phyloP scores from a whole-genome alignment of 1,140 invertebrate species.

The Bombus superbus region DNA sequence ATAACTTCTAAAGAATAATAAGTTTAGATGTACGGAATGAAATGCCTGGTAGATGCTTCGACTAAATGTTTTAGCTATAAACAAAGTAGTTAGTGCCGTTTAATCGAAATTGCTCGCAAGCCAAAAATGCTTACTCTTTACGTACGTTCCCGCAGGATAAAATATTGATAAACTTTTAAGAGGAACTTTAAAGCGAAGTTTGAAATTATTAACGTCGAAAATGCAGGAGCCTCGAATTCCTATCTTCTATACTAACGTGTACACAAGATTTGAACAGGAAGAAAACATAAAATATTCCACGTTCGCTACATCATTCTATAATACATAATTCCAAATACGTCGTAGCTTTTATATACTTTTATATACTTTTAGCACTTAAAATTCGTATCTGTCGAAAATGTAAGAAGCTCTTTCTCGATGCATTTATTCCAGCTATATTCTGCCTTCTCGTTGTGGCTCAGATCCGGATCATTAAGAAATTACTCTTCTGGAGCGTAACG shows the following conservation, averaged over 20 bases:
- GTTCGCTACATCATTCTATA: no score
- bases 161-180: neutral
- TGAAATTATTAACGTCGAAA: neutral
- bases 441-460: slow-evolving; percentile 12
- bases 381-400: neutral
- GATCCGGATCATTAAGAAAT: slow-evolving; percentile 55
- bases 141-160: neutral
- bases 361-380: neutral
- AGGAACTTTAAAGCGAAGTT: neutral
- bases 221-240: neutral
- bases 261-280: neutral
- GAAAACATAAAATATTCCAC: neutral
- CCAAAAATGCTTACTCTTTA: neutral
- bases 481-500: slow-evolving; percentile 59
- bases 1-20: no score
- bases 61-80: no score
- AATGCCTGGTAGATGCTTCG: no score
- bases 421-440: neutral
- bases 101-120: neutral
- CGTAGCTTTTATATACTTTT: neutral
- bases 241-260: neutral
- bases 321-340: neutral
- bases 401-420: no score
- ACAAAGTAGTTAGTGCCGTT: no score
- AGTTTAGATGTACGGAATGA: no score